These are phyloP conservation scores for Schmidtea mediterranea DNA, from an alignment of 1,140 invertebrate species.

Conservation along the genomic window DNA sequence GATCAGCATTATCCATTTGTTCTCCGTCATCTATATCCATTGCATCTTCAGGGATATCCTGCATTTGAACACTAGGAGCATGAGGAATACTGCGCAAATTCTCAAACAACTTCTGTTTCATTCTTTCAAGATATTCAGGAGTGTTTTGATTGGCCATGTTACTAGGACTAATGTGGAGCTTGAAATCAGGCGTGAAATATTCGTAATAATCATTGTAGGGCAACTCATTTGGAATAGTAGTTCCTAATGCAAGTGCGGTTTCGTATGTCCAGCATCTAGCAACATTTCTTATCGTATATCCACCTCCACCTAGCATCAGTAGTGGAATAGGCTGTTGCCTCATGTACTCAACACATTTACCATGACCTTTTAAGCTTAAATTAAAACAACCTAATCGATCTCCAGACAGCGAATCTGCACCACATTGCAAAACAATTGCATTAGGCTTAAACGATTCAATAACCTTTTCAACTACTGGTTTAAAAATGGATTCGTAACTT, in stretches of 20 bases:
- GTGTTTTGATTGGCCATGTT: slow-evolving; percentile 99
- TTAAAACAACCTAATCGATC: slow-evolving; percentile 66
- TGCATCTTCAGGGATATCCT: slow-evolving; percentile 4
- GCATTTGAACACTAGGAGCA: slow-evolving; percentile 4
- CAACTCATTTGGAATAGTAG: slow-evolving; percentile 89
- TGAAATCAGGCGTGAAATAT: slow-evolving; percentile 96
- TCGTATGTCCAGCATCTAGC: slow-evolving; percentile 92
- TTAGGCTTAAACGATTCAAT: slow-evolving; percentile 89
- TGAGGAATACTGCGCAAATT: slow-evolving; percentile 3
- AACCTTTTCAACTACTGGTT: slow-evolving; percentile 42
- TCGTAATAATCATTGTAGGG: slow-evolving; percentile 99
- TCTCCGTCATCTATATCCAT: slow-evolving; percentile 1
- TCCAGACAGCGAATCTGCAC: slow-evolving; percentile 75
- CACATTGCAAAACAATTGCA: slow-evolving; percentile 74
- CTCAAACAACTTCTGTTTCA: slow-evolving; percentile 32
- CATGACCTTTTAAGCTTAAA: slow-evolving; percentile 65
- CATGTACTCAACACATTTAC: slow-evolving; percentile 85
- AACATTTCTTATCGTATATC: slow-evolving; percentile 95
- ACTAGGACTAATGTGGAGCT: slow-evolving; percentile 91
- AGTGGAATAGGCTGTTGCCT: slow-evolving; percentile 81
- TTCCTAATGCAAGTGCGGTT: slow-evolving; percentile 69
- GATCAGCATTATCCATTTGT: slow-evolving; percentile 1
- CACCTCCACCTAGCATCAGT: slow-evolving; percentile 77
- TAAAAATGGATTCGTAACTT: slow-evolving; percentile 84
- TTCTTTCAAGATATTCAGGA: slow-evolving; percentile 86